Evolutionary conservation across 2,113 vertebrate genomes (phyloP).

Genomic region (Lota lota): DNA sequence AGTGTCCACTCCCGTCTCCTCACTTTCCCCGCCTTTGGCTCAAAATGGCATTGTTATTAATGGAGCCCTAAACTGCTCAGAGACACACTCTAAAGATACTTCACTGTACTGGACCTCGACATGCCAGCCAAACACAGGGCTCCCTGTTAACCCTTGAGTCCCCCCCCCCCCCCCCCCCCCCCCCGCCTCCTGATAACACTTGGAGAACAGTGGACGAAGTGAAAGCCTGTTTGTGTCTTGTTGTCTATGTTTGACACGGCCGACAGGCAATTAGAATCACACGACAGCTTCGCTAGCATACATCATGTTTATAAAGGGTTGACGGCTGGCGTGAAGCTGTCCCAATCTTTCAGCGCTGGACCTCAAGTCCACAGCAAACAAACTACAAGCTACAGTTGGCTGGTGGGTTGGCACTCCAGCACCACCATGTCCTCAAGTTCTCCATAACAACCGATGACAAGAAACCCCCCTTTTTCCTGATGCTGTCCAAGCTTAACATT

Average conservation of each 20-base stretch:
- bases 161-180: constrained; percentile 43
- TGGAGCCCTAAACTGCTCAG: constrained; percentile 79
- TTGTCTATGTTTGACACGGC: not conserved
- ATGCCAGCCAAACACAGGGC: constrained; percentile 83
- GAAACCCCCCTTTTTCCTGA: no score
- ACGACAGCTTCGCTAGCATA: no score
- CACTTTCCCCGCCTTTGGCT: constrained; percentile 45
- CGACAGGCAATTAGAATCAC: not conserved
- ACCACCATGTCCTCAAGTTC: no score
- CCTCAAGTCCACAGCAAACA: no score
- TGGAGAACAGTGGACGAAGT: no score
- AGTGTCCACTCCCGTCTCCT: constrained; percentile 56
- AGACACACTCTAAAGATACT: constrained; percentile 88
- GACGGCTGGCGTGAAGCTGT: no score
- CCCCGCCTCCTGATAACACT: not conserved
- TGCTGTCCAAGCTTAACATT: no score
- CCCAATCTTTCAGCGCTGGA: no score
- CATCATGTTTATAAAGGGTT: no score
- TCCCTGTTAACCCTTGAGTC: constrained; percentile 68
- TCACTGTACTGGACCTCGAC: constrained; percentile 78
- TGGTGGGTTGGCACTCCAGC: no score
- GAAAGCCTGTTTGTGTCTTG: not conserved
- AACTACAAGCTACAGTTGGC: no score
- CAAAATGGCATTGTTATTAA: constrained; percentile 39
- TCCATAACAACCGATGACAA: no score